Evolutionary conservation across 1,140 invertebrate genomes (phyloP).

Genomic region (Sminthurides bifidus): DNA sequence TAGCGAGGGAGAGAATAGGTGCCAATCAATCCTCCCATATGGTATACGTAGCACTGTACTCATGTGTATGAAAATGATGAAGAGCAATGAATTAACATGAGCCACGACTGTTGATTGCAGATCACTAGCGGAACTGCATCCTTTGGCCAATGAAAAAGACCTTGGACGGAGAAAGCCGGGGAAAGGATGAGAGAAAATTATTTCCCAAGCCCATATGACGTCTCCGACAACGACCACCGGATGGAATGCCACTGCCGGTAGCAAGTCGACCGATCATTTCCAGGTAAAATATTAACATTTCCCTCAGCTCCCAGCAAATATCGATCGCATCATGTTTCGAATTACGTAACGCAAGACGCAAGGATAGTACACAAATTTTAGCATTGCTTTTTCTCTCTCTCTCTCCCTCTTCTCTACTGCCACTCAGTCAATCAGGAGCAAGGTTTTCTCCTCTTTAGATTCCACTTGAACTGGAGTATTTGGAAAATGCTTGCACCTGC

Average conservation of each 20-base stretch:
- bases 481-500: too few relatives aligned
- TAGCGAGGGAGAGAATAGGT: too few relatives aligned
- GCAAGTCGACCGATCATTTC: slow-evolving; percentile 14
- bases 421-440: too few relatives aligned
- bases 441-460: too few relatives aligned
- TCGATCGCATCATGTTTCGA: background rate
- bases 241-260: slow-evolving; percentile 21
- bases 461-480: too few relatives aligned
- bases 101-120: slow-evolving; percentile 11
- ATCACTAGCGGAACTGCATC: slow-evolving; percentile 9
- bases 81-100: too few relatives aligned
- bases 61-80: too few relatives aligned
- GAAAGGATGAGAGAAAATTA: slow-evolving; percentile 30
- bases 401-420: too few relatives aligned
- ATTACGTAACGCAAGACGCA: too few relatives aligned
- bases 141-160: slow-evolving; percentile 13
- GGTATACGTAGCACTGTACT: too few relatives aligned
- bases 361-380: too few relatives aligned
- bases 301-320: background rate
- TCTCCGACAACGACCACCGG: slow-evolving; percentile 21
- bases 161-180: slow-evolving; percentile 13
- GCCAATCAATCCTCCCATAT: too few relatives aligned
- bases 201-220: slow-evolving; percentile 30
- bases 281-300: slow-evolving; percentile 10
- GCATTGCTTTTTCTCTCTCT: background rate